Evolutionary conservation across 1,140 invertebrate genomes (phyloP), one percentile per base, ranked within the genome.

Genomic region (Adoxophyes honmai): DNA sequence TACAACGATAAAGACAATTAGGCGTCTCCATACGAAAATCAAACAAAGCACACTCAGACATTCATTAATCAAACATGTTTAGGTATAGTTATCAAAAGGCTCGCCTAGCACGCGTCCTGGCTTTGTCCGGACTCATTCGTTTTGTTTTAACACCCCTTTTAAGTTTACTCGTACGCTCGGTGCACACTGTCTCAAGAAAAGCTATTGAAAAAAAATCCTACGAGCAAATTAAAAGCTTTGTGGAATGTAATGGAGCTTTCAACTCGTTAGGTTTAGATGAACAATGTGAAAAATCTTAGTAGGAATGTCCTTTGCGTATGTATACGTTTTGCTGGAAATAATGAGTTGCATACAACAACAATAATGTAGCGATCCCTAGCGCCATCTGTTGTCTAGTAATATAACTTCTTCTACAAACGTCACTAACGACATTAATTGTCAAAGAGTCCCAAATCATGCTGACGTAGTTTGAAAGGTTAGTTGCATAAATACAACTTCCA

Each of bases 61-160:
- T 83, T 74, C 78, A 77, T 80, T 82, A 85, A 87, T 87, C 77
- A 85, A 85, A 87, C 68, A 68, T 70, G 66, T 69, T 66, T 78
- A 77, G 68, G 72, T 35, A 52, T 52, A 74, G 68, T 71, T 75
- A 78, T 82, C 76, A 82, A 86, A 86, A 80, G 78, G 66, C 74
- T n/a, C 68, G 69, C 69, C 65, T 64, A 71, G 75, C 68, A 68
- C 71, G 73, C 76, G 75, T 85, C 79, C 75, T 77, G 70, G 65
- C 81, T 85, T 87, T 87, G 84, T 87, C 81, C 79, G 60, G 70
- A 69, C 75, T 85, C 84, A 87, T 87, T 73, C 84, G 84, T 87
- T 87, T 87, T 87, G 84, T 87, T 82, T 81, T 82, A 85, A 87
- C 84, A 80, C 84, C 84, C 84, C 81, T 83, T 87, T 82, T 82